Evolutionary conservation across 2,888 invertebrate genomes (phyloP).

Genomic region (Apodemia zela): DNA sequence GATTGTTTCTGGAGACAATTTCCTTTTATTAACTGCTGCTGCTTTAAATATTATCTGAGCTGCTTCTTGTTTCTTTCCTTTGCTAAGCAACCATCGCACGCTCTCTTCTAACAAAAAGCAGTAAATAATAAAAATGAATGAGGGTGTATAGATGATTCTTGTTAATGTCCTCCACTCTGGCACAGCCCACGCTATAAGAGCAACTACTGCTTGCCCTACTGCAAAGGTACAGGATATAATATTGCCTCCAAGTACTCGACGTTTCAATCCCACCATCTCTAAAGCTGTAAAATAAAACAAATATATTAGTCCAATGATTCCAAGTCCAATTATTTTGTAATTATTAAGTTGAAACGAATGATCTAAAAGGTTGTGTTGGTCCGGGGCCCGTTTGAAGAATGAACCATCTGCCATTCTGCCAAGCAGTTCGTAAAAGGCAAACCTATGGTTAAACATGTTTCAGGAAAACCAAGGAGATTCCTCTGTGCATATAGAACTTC

Average conservation of each 20-base stretch:
- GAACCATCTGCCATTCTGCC: no score
- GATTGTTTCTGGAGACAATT: constrained; percentile 54
- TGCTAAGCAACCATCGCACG: constrained; percentile 85
- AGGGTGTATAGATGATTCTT: constrained; percentile 82
- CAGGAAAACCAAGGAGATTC: no score
- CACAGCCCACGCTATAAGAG: constrained; percentile 81
- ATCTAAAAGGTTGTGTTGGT: no score
- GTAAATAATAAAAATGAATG: constrained; percentile 81
- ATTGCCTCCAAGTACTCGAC: constrained; percentile 82
- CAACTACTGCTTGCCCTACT: constrained; percentile 82
- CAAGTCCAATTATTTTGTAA: no score
- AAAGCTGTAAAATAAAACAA: constrained; percentile 36
- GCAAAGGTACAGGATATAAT: constrained; percentile 84
- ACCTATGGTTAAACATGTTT: no score
- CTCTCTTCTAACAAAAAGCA: constrained; percentile 83
- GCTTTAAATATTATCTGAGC: constrained; percentile 59
- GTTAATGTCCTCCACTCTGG: constrained; percentile 84
- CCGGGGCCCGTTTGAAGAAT: no score
- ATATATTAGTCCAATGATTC: not conserved
- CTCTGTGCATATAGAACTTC: no score
- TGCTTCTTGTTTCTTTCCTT: constrained; percentile 74
- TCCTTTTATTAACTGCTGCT: constrained; percentile 63
- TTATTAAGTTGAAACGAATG: no score
- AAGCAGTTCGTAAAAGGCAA: no score
- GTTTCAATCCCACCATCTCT: constrained; percentile 64